Percentiles rank a stretch among this genome's conserved stretches.
phyloP scores from a whole-genome alignment of 1,140 invertebrate genomes.

The Agrilus planipennis region DNA sequence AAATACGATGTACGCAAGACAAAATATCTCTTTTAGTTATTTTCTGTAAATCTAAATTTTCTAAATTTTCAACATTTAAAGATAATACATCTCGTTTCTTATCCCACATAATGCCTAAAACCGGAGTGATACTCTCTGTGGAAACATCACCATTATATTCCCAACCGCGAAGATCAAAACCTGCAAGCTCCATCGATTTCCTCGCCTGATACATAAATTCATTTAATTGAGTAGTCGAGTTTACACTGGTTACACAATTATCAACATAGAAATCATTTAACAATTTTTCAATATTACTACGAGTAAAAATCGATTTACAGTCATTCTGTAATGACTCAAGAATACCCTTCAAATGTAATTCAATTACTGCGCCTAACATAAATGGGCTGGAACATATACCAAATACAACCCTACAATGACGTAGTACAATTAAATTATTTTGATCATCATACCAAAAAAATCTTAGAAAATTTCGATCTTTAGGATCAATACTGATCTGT shows the following conservation, averaged over 20 bases:
- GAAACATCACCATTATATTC: too few species aligned
- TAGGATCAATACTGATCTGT: slow-evolving; percentile 20
- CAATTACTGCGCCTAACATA: slow-evolving; percentile 4
- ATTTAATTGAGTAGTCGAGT: background rate
- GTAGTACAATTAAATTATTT: slow-evolving; percentile 7
- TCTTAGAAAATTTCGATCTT: slow-evolving; percentile 21
- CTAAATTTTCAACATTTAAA: too few species aligned
- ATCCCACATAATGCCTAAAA: too few species aligned
- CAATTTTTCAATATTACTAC: background rate
- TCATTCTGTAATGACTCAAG: background rate
- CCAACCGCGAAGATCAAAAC: slow-evolving; percentile 2
- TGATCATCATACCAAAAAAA: slow-evolving; percentile 21
- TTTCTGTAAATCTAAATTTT: too few species aligned
- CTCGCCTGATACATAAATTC: background rate
- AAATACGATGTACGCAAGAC: slow-evolving; percentile 17
- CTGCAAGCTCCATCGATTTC: background rate
- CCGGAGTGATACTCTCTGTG: too few species aligned
- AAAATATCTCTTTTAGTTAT: slow-evolving; percentile 5
- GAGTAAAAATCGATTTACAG: too few species aligned
- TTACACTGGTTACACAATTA: slow-evolving; percentile 8
- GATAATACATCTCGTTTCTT: too few species aligned
- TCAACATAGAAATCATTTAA: slow-evolving; percentile 8
- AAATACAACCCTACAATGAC: slow-evolving; percentile 18
- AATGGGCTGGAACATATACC: slow-evolving; percentile 14
- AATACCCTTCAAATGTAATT: slow-evolving; percentile 1